Evolutionary conservation across 1,140 invertebrate species (phyloP).

Genomic region (Adelges cooleyi): DNA sequence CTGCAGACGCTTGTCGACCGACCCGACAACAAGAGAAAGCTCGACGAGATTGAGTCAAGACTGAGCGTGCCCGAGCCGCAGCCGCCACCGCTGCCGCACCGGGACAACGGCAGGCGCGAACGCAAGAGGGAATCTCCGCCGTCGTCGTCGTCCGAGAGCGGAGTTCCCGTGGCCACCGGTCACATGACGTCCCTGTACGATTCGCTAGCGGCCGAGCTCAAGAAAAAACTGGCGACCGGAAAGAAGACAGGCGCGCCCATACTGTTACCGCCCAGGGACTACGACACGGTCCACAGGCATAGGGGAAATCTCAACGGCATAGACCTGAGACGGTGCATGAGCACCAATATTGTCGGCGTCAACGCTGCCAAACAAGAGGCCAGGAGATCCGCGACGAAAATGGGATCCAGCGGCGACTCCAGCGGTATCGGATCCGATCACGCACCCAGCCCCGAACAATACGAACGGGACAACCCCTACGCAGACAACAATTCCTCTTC

Average conservation of each 20-base stretch:
- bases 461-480: slow-evolving; percentile 31
- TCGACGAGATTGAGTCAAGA: slow-evolving; percentile 61
- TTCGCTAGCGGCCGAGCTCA: slow-evolving; percentile 78
- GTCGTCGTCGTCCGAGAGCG: not conserved
- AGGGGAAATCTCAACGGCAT: slow-evolving; percentile 73
- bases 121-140: slow-evolving; percentile 46
- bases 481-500: slow-evolving; percentile 35
- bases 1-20: slow-evolving; percentile 67
- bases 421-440: slow-evolving; percentile 79
- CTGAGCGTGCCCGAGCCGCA: slow-evolving; percentile 31
- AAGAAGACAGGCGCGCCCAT: slow-evolving; percentile 50
- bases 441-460: slow-evolving; percentile 52
- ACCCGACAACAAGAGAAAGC: slow-evolving; percentile 76
- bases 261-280: slow-evolving; percentile 80
- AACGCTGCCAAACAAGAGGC: slow-evolving; percentile 20
- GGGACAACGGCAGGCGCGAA: slow-evolving; percentile 37
- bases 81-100: not conserved
- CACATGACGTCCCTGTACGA: slow-evolving; percentile 56
- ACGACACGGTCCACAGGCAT: slow-evolving; percentile 75
- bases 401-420: slow-evolving; percentile 46
- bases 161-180: not conserved
- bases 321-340: slow-evolving; percentile 58
- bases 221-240: slow-evolving; percentile 63
- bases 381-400: slow-evolving; percentile 23
- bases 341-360: slow-evolving; percentile 55